Conservation (phyloP, 1,140 invertebrate genomes). For the Oryzaephilus surinamensis region DNA sequence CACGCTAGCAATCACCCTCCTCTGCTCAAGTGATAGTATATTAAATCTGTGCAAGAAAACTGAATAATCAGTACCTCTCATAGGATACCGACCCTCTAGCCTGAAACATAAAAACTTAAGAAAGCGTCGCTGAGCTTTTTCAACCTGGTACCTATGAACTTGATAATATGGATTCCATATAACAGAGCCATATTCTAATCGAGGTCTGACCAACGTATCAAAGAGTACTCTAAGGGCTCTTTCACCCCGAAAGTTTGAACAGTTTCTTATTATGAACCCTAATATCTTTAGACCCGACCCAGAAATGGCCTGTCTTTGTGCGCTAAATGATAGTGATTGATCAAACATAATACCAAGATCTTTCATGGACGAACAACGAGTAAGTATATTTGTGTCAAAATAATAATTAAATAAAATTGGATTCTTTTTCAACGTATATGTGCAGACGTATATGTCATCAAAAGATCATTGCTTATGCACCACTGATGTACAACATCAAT, state of each 20-base stretch:
- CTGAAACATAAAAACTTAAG: too few species aligned
- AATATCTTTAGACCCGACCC: not conserved
- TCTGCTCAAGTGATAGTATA: not conserved
- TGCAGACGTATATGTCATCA: too few species aligned
- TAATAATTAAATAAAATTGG: too few species aligned
- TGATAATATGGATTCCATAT: slow-evolving; percentile 1
- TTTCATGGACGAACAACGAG: too few species aligned
- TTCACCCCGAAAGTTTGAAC: not conserved
- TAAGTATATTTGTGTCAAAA: too few species aligned
- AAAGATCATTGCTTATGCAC: too few species aligned
- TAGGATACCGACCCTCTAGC: too few species aligned
- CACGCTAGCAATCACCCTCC: not conserved
- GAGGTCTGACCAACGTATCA: slow-evolving; percentile 1
- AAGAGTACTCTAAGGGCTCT: not conserved
- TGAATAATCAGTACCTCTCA: too few species aligned
- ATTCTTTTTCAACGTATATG: too few species aligned
- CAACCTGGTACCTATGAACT: not conserved
- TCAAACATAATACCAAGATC: too few species aligned
- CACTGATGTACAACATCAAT: not conserved
- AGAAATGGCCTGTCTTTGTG: not conserved
- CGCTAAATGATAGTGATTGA: too few species aligned
- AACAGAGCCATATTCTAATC: slow-evolving; percentile 5
- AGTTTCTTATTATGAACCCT: not conserved
- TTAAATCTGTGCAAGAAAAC: not conserved
- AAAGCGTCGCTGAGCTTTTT: too few species aligned